A percentile compares a stretch with the other conserved stretches of the same genome.
These are phyloP conservation scores for Argya squamiceps DNA, from an alignment of 2,797 vertebrate genomes.

Conservation along the genomic window DNA sequence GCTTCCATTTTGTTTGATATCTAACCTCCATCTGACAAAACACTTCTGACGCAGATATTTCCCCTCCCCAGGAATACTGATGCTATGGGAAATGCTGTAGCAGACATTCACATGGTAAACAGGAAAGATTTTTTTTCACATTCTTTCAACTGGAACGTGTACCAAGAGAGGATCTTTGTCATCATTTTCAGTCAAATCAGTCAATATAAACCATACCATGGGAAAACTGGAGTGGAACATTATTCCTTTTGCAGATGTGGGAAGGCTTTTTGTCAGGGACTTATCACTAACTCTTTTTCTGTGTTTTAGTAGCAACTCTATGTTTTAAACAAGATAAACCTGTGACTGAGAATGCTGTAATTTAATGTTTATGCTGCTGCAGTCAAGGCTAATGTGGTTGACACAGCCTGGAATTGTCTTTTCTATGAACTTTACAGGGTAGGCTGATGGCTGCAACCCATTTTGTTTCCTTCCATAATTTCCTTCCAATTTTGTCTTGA, in stretches of 20 bases:
- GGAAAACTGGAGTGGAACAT: not conserved
- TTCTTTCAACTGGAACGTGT: not conserved
- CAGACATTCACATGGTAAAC: not conserved
- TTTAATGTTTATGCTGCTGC: not conserved
- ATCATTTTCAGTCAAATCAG: not conserved
- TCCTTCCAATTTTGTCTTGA: not conserved
- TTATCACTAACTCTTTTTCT: not conserved
- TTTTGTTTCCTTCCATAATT: not conserved
- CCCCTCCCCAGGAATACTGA: not conserved
- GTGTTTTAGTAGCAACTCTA: not conserved
- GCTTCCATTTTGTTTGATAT: not conserved
- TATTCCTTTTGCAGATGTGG: not conserved
- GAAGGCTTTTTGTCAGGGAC: not conserved
- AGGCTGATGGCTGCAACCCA: not conserved
- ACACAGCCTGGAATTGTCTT: not conserved
- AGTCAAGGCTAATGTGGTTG: not conserved
- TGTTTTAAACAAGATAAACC: not conserved
- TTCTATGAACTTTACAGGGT: not conserved
- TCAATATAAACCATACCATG: not conserved
- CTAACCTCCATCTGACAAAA: not conserved
- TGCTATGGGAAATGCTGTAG: not conserved
- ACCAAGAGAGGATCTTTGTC: not conserved
- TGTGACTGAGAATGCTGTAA: not conserved
- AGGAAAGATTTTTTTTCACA: not conserved
- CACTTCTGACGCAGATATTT: not conserved